A percentile compares a stretch with the other conserved stretches of the same genome.
phyloP scores from a whole-genome alignment of 2,113 vertebrate genomes.

The Andinoacara biseriatus region DNA sequence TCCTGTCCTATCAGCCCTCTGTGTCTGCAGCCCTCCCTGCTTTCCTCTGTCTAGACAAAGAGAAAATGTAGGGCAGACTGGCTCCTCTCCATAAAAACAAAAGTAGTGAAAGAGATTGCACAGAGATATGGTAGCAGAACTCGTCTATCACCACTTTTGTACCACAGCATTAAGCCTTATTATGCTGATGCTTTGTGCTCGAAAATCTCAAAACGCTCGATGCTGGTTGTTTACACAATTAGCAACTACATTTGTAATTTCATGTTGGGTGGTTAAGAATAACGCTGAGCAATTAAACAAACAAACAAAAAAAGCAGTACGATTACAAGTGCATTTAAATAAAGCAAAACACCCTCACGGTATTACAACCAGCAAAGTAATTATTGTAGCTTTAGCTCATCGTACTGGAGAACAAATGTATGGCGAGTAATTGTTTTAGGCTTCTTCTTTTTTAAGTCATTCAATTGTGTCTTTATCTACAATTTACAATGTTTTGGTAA shows the following conservation, averaged over 20 bases:
- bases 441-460: background rate
- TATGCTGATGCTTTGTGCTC: background rate
- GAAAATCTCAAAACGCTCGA: background rate
- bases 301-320: background rate
- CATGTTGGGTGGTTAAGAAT: background rate
- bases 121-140: background rate
- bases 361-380: background rate
- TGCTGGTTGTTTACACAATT: background rate
- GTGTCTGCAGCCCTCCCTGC: slow-evolving; percentile 17
- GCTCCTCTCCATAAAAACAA: slow-evolving; percentile 31
- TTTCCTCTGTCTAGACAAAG: slow-evolving; percentile 39
- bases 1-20: background rate
- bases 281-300: background rate
- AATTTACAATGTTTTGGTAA: background rate
- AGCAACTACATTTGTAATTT: background rate
- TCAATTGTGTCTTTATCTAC: background rate
- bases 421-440: background rate
- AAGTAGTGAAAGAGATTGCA: slow-evolving; percentile 13
- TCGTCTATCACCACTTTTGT: background rate
- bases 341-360: background rate
- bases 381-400: background rate
- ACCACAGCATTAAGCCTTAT: background rate
- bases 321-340: background rate
- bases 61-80: slow-evolving; percentile 46
- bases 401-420: background rate